These are phyloP conservation scores for Drosophila chauvacae DNA, from an alignment of 1,140 invertebrate genomes.

Conservation along the genomic window DNA sequence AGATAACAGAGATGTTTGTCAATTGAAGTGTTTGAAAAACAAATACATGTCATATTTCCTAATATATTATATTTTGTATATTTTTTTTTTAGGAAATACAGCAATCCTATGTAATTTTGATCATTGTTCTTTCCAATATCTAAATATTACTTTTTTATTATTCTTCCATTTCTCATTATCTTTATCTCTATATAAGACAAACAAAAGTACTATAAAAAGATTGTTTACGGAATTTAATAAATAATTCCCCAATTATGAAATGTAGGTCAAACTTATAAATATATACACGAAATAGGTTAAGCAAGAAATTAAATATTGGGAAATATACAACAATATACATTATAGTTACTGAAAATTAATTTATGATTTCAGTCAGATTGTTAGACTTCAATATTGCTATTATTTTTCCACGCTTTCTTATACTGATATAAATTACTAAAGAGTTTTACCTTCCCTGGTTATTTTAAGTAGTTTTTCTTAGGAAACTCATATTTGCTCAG, in stretches of 20 bases:
- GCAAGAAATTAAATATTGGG: no score
- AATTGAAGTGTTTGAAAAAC: not conserved
- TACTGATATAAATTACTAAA: not conserved
- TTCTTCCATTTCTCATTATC: no score
- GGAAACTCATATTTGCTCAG: not conserved
- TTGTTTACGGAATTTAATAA: not conserved
- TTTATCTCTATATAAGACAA: not conserved
- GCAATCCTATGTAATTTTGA: no score
- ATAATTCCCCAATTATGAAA: not conserved
- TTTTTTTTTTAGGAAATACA: no score
- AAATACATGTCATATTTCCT: not conserved
- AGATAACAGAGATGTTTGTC: not conserved
- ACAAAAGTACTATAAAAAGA: not conserved
- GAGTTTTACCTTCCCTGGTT: not conserved
- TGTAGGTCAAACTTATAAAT: not conserved
- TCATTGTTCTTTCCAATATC: no score
- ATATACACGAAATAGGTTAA: not conserved
- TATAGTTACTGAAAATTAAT: conserved; percentile 4
- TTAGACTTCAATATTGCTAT: not conserved
- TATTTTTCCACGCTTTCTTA: not conserved
- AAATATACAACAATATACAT: no score
- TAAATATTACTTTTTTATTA: no score
- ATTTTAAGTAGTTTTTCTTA: not conserved
- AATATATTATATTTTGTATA: no score
- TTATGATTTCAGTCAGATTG: not conserved